Evolutionary conservation across 2,888 invertebrate species (phyloP).

Genomic region (Blera fallax): DNA sequence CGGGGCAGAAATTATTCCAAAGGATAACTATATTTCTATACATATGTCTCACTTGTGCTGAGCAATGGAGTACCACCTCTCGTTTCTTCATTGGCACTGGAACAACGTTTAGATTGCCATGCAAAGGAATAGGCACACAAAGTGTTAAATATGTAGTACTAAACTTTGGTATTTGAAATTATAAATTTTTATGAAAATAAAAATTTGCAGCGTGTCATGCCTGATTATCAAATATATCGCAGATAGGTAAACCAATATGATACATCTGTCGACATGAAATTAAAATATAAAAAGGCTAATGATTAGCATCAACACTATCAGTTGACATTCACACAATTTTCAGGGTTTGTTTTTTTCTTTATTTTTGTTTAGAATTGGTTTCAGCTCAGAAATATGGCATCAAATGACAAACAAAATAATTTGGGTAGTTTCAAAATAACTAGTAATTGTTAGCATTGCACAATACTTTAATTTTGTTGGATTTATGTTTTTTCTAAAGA

Average conservation of each 20-base stretch:
- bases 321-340: no score
- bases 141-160: neutral
- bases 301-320: no score
- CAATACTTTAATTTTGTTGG: no score
- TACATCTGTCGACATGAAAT: neutral
- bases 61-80: neutral
- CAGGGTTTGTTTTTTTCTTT: no score
- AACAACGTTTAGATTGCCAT: neutral
- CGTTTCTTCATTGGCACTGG: neutral
- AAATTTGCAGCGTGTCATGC: neutral
- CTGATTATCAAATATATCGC: neutral
- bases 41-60: neutral
- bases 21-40: constrained; percentile 39
- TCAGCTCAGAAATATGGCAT: no score
- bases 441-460: no score
- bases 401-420: no score
- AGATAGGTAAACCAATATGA: neutral
- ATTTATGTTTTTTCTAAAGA: no score
- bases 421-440: no score
- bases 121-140: neutral
- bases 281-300: no score
- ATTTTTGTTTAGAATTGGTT: no score
- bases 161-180: neutral
- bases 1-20: constrained; percentile 50
- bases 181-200: neutral